Base-by-base conservation (phyloP, 2,888 invertebrate genomes). In the Agonopterix arenella region DNA sequence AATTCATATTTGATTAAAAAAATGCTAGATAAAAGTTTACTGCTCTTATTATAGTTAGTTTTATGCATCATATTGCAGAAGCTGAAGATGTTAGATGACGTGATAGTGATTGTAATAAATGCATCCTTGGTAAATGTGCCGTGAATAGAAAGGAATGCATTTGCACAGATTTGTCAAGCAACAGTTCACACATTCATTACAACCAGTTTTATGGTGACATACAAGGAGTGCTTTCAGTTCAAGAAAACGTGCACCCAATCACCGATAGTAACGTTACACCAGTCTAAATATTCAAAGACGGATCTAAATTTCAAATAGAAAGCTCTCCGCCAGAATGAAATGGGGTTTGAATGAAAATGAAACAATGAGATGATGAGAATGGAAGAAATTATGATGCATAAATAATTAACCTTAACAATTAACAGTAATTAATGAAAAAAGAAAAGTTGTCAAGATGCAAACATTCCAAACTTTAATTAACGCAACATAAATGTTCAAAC, bases 371-470 rank as follows among this genome's bases (percentile, higher is more conserved):
- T 57, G 65, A 62, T 68, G 69, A 71, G 70, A 58, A 28, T 28
- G 28, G 28, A 28, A 28, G 28, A 28, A 64, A 62, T 62, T 69
- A 78, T 75, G 76, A 83, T 80, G 80, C 81, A 80, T 73, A 77
- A 74, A 68, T 62, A 52, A 59, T 61, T 66, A 70, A 68, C 8
- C 68, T 75, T 75, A 80, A 80, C 61, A 71, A 64, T 69, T 68
- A 75, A 71, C 52, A 60, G 69, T 70, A 70, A 28, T 28, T 28
- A 28, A 73, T 66, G 66, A 71, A 69, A 69, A 80, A 84, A 86
- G 76, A 82, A 83, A 85, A 89, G 86, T 86, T 86, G 89, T 89
- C 89, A 89, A 89, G 89, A 89, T 89, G 89, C 89, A 86, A 83
- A 86, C 86, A 86, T 88, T 86, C 88, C 82, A 82, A 81, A 80